Conservation (phyloP, 2,797 vertebrate genomes). For the Cichlasoma orientale region DNA sequence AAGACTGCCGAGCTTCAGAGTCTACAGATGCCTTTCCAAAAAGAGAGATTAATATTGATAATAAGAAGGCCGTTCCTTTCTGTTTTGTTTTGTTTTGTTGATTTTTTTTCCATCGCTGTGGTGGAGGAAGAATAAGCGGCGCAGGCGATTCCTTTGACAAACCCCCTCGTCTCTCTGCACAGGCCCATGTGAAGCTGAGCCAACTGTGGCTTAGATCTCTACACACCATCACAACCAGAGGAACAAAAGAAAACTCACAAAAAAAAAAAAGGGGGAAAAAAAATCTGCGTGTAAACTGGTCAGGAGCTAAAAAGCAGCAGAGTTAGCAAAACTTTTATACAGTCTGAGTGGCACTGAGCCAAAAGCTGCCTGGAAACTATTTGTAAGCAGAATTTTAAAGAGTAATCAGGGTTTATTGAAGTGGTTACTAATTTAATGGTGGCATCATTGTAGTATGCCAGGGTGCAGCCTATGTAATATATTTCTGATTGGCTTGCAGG, state of each 20-base stretch:
- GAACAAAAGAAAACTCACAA: conserved; percentile 61
- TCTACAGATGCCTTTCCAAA: conserved; percentile 75
- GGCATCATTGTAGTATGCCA: background rate
- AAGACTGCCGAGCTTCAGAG: conserved; percentile 55
- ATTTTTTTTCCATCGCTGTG: conserved; percentile 35
- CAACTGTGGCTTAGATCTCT: conserved; percentile 72
- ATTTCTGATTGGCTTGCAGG: background rate
- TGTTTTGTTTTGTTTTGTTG: conserved; percentile 38
- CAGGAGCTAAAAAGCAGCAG: conserved; percentile 59
- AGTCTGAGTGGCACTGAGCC: conserved; percentile 43
- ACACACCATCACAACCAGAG: conserved; percentile 65
- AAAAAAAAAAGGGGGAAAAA: conserved; percentile 9
- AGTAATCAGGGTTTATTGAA: conserved; percentile 24
- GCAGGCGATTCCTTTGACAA: conserved; percentile 73
- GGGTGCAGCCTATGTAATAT: background rate
- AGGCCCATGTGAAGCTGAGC: conserved; percentile 73
- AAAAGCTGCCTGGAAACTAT: conserved; percentile 36
- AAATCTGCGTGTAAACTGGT: conserved; percentile 48
- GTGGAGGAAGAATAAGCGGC: conserved; percentile 65
- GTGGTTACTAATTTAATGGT: conserved; percentile 31
- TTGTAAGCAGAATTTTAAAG: conserved; percentile 16
- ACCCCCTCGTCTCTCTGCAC: conserved; percentile 63
- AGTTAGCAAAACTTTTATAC: conserved; percentile 62
- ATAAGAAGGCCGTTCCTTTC: conserved; percentile 68
- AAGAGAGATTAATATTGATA: conserved; percentile 77